Evolutionary conservation across 1,140 invertebrate species (phyloP).

Genomic region (Liolophura sinensis): DNA sequence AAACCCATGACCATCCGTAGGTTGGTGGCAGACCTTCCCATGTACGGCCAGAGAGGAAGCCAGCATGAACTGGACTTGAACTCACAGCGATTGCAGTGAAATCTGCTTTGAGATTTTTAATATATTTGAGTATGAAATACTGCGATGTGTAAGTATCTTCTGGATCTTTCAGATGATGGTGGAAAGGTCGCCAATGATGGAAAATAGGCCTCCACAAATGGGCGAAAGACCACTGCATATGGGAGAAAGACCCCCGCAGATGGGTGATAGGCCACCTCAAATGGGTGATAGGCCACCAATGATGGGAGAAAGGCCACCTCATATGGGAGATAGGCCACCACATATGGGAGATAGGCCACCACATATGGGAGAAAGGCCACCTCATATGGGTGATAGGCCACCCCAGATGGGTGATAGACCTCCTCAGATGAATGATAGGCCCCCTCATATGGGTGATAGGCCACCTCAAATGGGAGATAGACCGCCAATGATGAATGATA

Average conservation of each 20-base stretch:
- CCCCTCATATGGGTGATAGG: conserved; percentile 13
- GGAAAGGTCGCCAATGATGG: conserved; percentile 10
- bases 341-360: conserved; percentile 3
- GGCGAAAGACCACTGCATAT: conserved; percentile 12
- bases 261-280: conserved; percentile 6
- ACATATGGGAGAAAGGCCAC: not conserved
- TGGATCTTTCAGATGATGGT: too few species aligned
- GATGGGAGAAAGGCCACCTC: not conserved
- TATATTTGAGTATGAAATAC: too few species aligned
- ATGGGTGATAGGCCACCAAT: not conserved
- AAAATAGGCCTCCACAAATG: conserved; percentile 9
- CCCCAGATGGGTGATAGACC: conserved; percentile 6
- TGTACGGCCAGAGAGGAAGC: too few species aligned
- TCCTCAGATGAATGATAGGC: conserved; percentile 14
- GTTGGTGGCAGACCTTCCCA: too few species aligned
- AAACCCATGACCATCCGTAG: too few species aligned
- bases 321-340: not conserved
- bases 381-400: not conserved
- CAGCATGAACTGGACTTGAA: too few species aligned
- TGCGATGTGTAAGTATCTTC: too few species aligned
- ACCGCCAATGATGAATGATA: not conserved
- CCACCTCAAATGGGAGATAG: conserved; percentile 1
- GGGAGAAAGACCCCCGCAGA: conserved; percentile 12
- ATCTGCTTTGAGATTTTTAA: not conserved
- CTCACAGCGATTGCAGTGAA: too few species aligned